A percentile compares a stretch with the other conserved stretches of the same genome.
These are phyloP conservation scores for Holcopasites calliopsidis DNA, from an alignment of 1,140 invertebrate species.

Conservation along the genomic window DNA sequence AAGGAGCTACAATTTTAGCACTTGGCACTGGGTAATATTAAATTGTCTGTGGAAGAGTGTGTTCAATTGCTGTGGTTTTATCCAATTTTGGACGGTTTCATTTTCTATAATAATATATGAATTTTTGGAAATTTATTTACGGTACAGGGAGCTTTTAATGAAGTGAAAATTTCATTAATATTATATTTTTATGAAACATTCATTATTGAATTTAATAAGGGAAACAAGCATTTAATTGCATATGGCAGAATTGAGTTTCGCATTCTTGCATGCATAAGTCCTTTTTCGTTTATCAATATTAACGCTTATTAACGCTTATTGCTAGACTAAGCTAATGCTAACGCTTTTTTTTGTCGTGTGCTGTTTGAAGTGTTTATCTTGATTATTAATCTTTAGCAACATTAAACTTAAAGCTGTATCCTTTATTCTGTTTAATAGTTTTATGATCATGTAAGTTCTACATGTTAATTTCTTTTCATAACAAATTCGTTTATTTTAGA, in stretches of 20 bases:
- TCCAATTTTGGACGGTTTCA: background rate
- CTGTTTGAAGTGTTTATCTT: too few relatives aligned
- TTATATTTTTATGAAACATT: background rate
- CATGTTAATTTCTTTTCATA: background rate
- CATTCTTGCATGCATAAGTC: slow-evolving; percentile 23
- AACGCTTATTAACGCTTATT: background rate
- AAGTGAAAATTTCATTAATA: background rate
- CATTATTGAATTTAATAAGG: too few relatives aligned
- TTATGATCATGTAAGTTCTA: background rate
- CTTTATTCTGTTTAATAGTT: background rate
- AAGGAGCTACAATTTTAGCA: slow-evolving; percentile 77
- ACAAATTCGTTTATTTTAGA: too few relatives aligned
- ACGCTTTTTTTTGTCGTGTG: too few relatives aligned
- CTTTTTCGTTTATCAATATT: background rate
- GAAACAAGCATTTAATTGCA: background rate
- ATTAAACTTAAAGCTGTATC: background rate
- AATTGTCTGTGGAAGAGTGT: slow-evolving; percentile 24
- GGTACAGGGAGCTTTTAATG: too few relatives aligned
- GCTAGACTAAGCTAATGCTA: too few relatives aligned
- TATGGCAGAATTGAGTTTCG: slow-evolving; percentile 14
- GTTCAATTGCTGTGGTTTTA: background rate
- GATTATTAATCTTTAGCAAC: too few relatives aligned
- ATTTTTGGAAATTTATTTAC: background rate
- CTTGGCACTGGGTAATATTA: slow-evolving; percentile 76
- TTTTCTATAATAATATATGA: background rate